phyloP scores from a whole-genome alignment of 64 coral and sea anemone species.

The Catalaphyllia jardinei region DNA sequence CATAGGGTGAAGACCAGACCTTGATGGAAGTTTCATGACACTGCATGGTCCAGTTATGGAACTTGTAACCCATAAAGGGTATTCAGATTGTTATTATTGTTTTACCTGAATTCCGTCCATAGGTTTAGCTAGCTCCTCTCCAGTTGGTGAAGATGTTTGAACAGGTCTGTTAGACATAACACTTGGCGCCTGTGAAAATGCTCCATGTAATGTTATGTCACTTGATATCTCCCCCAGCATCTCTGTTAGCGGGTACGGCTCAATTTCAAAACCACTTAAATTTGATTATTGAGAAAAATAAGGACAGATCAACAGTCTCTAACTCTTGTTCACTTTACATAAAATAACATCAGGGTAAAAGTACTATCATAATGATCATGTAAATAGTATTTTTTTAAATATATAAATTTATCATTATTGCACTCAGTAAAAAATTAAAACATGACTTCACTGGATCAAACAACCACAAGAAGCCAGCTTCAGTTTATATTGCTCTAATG shows the following conservation, averaged over 20 bases:
- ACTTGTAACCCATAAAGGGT: neutral
- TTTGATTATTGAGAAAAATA: neutral
- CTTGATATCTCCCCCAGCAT: slow-evolving; percentile 44
- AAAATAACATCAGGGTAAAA: too few relatives aligned
- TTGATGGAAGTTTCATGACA: too few relatives aligned
- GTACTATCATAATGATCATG: too few relatives aligned
- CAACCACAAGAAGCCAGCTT: too few relatives aligned
- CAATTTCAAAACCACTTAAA: slow-evolving; percentile 90
- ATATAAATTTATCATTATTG: too few relatives aligned
- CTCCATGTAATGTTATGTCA: neutral
- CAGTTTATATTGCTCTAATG: too few relatives aligned
- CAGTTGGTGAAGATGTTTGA: slow-evolving; percentile 32
- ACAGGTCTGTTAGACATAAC: slow-evolving; percentile 40
- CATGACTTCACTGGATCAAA: too few relatives aligned
- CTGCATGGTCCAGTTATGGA: neutral
- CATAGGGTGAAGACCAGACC: too few relatives aligned
- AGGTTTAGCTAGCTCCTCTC: slow-evolving; percentile 7
- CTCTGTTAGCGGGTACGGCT: slow-evolving; percentile 87
- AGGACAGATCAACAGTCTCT: neutral
- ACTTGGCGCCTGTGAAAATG: neutral
- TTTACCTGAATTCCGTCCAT: slow-evolving; percentile 20
- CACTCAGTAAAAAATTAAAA: too few relatives aligned
- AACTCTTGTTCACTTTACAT: too few relatives aligned
- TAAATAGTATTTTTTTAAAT: too few relatives aligned
- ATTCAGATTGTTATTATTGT: too few relatives aligned